These are phyloP conservation scores for Tylochromis polylepis DNA, from an alignment of 2,113 vertebrate species.

Conservation along the genomic window DNA sequence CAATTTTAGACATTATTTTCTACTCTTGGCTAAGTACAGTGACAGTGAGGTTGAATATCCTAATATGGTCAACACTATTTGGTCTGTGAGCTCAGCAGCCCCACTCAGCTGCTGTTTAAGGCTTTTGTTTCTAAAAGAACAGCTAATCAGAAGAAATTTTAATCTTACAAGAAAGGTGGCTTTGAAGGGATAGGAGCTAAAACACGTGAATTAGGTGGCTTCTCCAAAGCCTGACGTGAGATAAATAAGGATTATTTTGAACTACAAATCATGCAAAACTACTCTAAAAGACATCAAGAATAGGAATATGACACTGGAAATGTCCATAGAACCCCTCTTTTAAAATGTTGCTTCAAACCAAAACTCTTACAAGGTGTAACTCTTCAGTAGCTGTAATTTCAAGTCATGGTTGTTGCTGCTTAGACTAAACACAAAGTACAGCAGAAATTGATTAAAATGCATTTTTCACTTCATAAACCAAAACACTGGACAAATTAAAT, in stretches of 20 bases:
- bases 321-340: not conserved
- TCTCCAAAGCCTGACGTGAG: not conserved
- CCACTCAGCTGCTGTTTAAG: not conserved
- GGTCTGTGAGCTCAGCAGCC: not conserved
- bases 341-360: no score
- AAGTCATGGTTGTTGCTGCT: not conserved
- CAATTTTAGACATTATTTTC: not conserved
- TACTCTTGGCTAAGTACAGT: not conserved
- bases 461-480: not conserved
- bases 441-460: not conserved
- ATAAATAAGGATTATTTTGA: not conserved
- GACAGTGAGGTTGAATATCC: not conserved
- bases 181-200: not conserved
- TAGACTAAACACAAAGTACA: not conserved
- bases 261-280: not conserved
- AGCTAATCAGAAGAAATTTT: not conserved
- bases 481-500: not conserved
- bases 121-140: not conserved
- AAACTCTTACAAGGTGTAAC: not conserved
- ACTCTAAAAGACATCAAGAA: not conserved
- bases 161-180: not conserved
- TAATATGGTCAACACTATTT: not conserved
- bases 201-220: not conserved
- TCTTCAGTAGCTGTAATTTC: not conserved
- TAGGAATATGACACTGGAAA: not conserved